A percentile compares a stretch with the other conserved stretches of the same genome.
Evolutionary conservation across 2,797 vertebrate species (phyloP).

Genomic region (Rhabdophis nuchalis): DNA sequence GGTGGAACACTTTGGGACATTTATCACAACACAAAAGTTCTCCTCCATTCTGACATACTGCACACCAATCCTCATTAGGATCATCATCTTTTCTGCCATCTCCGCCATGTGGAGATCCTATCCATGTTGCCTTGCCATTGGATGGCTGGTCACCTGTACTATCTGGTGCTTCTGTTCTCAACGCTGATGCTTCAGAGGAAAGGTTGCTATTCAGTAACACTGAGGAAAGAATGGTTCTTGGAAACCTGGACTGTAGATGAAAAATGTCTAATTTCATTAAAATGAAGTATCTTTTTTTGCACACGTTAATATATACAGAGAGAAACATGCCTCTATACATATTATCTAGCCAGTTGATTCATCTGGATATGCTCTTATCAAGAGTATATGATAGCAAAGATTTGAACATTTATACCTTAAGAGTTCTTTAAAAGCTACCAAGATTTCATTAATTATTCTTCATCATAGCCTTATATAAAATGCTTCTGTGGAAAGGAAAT

Average conservation of each 20-base stretch:
- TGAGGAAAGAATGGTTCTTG: conserved; percentile 72
- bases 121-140: conserved; percentile 65
- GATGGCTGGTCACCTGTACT: conserved; percentile 72
- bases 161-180: conserved; percentile 73
- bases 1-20: conserved; percentile 81
- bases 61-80: conserved; percentile 81
- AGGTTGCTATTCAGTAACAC: conserved; percentile 68
- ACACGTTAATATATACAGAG: not conserved
- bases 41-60: conserved; percentile 80
- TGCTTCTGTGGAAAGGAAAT: not conserved
- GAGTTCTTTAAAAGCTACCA: not conserved
- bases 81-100: conserved; percentile 77
- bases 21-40: conserved; percentile 80
- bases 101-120: conserved; percentile 45
- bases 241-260: conserved; percentile 63
- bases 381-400: not conserved
- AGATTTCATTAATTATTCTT: not conserved
- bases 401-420: not conserved
- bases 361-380: not conserved
- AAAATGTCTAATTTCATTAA: not conserved
- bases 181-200: conserved; percentile 56
- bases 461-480: not conserved
- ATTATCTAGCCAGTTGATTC: not conserved
- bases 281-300: not conserved
- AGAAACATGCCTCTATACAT: not conserved